These are phyloP conservation scores for Mellilla xanthometata DNA, from an alignment of 2,888 invertebrate species.

Conservation along the genomic window DNA sequence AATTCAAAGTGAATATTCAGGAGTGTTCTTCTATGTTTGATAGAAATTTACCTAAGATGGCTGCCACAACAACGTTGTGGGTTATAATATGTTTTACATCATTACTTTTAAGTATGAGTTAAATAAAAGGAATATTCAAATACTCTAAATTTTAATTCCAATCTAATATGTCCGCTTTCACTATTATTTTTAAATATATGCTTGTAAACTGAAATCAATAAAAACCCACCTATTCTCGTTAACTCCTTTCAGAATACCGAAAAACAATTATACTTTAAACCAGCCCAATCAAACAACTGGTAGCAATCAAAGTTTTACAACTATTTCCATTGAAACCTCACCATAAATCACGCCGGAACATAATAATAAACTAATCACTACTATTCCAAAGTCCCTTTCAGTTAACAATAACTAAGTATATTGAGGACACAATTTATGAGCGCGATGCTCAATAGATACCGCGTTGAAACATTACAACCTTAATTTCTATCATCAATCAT, in stretches of 20 bases:
- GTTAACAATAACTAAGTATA: constrained; percentile 48
- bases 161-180: too few species aligned
- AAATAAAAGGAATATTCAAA: too few species aligned
- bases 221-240: not conserved
- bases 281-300: not conserved
- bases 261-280: not conserved
- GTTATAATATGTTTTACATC: too few species aligned
- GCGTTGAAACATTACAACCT: constrained; percentile 28
- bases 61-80: too few species aligned
- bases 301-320: not conserved
- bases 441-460: constrained; percentile 43
- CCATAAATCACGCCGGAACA: constrained; percentile 36
- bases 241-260: not conserved
- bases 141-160: too few species aligned
- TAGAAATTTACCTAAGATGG: too few species aligned
- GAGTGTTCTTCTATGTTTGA: too few species aligned
- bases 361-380: constrained; percentile 46
- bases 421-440: constrained; percentile 58
- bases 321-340: constrained; percentile 14
- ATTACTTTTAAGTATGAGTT: too few species aligned
- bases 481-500: not conserved
- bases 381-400: constrained; percentile 36
- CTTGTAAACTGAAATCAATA: too few species aligned
- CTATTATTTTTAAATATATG: too few species aligned
- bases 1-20: too few species aligned